Base-by-base conservation (phyloP, 2,113 vertebrate genomes). In the Xenopus laevis region DNA sequence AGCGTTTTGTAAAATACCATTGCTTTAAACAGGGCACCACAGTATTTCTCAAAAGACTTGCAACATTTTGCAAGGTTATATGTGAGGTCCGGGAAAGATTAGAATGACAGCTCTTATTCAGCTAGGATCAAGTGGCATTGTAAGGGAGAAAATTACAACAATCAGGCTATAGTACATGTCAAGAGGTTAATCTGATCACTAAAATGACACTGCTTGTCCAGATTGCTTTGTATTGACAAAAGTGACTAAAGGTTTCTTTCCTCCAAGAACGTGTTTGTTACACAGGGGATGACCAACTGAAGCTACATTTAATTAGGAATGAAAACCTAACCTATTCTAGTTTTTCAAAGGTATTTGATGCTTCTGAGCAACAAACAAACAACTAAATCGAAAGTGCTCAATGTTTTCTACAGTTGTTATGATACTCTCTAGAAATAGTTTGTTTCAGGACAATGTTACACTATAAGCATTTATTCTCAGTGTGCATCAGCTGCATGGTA, bases 131-230 rank as follows among this genome's bases (percentile, higher is more conserved):
- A 73, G 65, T 57, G 46, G 75, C 58, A 60, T 74, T 79, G 78
- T 75, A 63, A 78, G 57, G 67, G 50, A 74, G 65, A 79, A 75
- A 75, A 65, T 78, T 75, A 74, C 67, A 64, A 68, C 65, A 27
- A 79, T 58, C 59, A 57, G 57, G 65, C 47, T 77, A 46, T 68
- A 70, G 62, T 68, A 52, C 13, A 46, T 62, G 57, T 63, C 66
- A 70, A 67, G 61, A 61, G 71, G 63, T 68, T 61, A 72, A 55
- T 57, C 46, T 47, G 47, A 65, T 50, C 68, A 67, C 74, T 63
- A 58, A 71, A 68, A 44, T 30, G 47, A 59, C 61, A 66, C 70
- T 62, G 59, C 58, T 52, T 78, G 68, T 81, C 74, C 17, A 62
- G 20, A 21, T 45, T 60, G 68, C 57, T 71, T 11, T 17, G 45